Evolutionary conservation across 2,113 vertebrate genomes (phyloP), one percentile per base, ranked within the genome.

Genomic region (Petrocephalus microphthalmus): DNA sequence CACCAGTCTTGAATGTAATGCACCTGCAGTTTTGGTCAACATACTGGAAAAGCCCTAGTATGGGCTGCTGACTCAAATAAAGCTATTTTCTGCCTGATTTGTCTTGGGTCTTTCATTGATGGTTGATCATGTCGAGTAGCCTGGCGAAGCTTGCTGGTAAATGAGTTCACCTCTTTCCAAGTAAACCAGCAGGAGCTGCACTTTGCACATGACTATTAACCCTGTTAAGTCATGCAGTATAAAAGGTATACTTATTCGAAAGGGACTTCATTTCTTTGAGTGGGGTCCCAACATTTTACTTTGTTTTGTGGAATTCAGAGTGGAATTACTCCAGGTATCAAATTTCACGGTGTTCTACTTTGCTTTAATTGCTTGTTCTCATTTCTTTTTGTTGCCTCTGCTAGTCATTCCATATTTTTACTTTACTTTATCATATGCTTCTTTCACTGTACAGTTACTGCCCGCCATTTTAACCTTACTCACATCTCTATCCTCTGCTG

Each of bases 1-100:
- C 71, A 78, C 71, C 71, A n/a, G 81, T 83, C 42, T 20, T 83
- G 81, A 83, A 83, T 83, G 81, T 83, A 83, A 83, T 47, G 81
- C 42, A 49, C 81, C 81, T 49, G 45, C 81, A 83, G 81, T 83
- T 83, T 49, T 83, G 81, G 45, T 83, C 81, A 83, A 49, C 22
- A n/a, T 83, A 83, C 81, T 47, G 81, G 81, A 49, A 83, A 83
- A 83, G 45, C 81, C 81, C 37, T 22, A 49, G 19, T 83, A 49
- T 83, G 81, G 81, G 37, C 22, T 83, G 45, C 22, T 42, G 81
- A 83, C 20, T 83, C 81, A 83, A 83, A 83, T 83, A 83, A 83
- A 83, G 45, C 37, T 83, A 83, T 83, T 83, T 83, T 83, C 45
- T 49, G 42, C 45, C 42, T 83, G 81, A 83, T 83, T n/a, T 49